These are phyloP conservation scores for Phengaris arion DNA, from an alignment of 2,888 invertebrate species.

Conservation along the genomic window DNA sequence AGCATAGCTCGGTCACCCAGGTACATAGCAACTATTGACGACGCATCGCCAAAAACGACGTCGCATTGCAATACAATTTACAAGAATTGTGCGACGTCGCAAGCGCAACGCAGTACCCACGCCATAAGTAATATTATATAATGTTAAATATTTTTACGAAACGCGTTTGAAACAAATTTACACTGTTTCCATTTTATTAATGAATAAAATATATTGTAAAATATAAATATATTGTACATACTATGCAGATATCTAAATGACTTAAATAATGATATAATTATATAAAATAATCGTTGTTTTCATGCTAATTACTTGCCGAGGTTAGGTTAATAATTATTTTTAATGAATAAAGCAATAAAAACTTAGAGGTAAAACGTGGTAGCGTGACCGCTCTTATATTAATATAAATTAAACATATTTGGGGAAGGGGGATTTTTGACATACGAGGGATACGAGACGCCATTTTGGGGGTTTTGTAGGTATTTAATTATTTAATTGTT, in stretches of 20 bases:
- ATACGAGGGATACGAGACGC: conserved; percentile 2
- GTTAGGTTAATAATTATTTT: conserved; percentile 22
- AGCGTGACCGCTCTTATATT: conserved; percentile 17
- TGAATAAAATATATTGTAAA: not conserved
- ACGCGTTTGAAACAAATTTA: not conserved
- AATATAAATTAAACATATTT: conserved; percentile 9
- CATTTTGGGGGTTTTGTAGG: conserved; percentile 4
- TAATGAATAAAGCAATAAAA: conserved; percentile 26
- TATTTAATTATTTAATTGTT: not conserved
- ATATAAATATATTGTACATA: not conserved
- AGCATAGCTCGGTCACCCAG: too few relatives aligned
- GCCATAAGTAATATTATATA: too few relatives aligned
- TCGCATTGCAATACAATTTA: too few relatives aligned
- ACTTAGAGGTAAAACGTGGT: conserved; percentile 9
- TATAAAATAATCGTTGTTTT: conserved; percentile 25
- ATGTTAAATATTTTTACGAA: not conserved
- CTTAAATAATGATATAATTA: conserved; percentile 28
- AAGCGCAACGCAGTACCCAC: too few relatives aligned
- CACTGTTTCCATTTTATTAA: not conserved
- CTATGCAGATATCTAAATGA: conserved; percentile 23
- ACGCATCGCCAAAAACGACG: too few relatives aligned
- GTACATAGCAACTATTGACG: too few relatives aligned
- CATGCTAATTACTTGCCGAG: conserved; percentile 27
- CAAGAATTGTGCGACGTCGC: too few relatives aligned
- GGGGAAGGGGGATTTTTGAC: not conserved